Evolutionary conservation across 2,113 vertebrate species (phyloP).

Genomic region (Nansenia antarctica): DNA sequence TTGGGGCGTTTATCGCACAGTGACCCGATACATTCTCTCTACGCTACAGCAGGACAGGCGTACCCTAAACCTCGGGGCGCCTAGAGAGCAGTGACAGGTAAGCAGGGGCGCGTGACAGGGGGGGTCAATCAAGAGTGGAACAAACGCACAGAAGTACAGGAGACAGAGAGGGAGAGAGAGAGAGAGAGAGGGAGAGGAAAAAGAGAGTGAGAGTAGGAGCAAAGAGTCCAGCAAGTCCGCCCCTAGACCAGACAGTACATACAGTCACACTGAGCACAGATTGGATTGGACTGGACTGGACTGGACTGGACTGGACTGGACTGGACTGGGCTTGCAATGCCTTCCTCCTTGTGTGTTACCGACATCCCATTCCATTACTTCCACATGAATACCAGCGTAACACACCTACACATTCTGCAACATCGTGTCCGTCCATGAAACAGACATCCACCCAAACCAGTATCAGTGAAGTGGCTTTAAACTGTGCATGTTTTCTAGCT

Average conservation of each 20-base stretch:
- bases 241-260: slow-evolving; percentile 13
- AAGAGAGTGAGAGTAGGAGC: background rate
- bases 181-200: background rate
- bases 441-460: too few relatives aligned
- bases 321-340: too few relatives aligned
- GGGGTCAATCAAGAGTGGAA: background rate
- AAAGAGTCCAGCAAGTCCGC: background rate
- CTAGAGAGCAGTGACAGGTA: background rate
- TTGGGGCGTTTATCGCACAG: too few relatives aligned
- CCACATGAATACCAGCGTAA: too few relatives aligned
- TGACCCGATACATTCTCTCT: background rate
- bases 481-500: too few relatives aligned
- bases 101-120: background rate
- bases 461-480: too few relatives aligned
- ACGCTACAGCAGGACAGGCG: background rate
- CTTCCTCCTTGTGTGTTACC: too few relatives aligned
- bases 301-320: too few relatives aligned
- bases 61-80: background rate
- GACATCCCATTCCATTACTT: too few relatives aligned
- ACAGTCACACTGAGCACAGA: background rate
- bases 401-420: too few relatives aligned
- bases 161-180: background rate
- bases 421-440: too few relatives aligned
- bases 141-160: background rate
- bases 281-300: too few relatives aligned